Evolutionary conservation across 1,140 invertebrate species (phyloP).

Genomic region (Bombus pyrosoma): DNA sequence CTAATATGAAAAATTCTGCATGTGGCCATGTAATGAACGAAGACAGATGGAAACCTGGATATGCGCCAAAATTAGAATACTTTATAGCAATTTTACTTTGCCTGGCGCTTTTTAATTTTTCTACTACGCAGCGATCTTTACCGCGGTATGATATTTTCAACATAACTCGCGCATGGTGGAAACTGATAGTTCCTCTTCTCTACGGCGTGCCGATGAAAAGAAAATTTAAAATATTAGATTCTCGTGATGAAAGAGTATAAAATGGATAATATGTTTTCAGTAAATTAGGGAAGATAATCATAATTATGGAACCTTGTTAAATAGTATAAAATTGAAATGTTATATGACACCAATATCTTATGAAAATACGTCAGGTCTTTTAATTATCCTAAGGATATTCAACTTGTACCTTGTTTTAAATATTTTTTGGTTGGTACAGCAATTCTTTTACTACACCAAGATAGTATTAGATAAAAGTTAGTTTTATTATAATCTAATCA

Average conservation of each 20-base stretch:
- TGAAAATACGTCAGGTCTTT: no score
- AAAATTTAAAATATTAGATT: not conserved
- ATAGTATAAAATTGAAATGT: not conserved
- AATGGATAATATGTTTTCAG: not conserved
- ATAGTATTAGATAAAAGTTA: no score
- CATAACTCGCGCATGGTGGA: no score
- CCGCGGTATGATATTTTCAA: slow-evolving; percentile 10
- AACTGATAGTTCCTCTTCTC: not conserved
- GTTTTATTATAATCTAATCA: no score
- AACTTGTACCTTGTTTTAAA: no score
- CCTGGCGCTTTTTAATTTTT: slow-evolving; percentile 14
- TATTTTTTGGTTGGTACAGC: no score
- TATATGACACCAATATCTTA: not conserved
- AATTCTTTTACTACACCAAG: no score
- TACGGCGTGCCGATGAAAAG: not conserved
- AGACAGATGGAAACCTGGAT: not conserved
- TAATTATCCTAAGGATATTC: no score
- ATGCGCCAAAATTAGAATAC: not conserved
- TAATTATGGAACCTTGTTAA: not conserved
- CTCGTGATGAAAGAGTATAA: not conserved
- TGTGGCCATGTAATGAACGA: not conserved
- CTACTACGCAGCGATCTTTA: not conserved
- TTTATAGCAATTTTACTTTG: slow-evolving; percentile 12
- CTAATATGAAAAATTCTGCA: not conserved
- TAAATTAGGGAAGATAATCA: no score